Percentiles rank a stretch among this genome's conserved stretches.
Evolutionary conservation across 1,140 invertebrate genomes (phyloP).

Genomic region (Temnothorax curvispinosus): DNA sequence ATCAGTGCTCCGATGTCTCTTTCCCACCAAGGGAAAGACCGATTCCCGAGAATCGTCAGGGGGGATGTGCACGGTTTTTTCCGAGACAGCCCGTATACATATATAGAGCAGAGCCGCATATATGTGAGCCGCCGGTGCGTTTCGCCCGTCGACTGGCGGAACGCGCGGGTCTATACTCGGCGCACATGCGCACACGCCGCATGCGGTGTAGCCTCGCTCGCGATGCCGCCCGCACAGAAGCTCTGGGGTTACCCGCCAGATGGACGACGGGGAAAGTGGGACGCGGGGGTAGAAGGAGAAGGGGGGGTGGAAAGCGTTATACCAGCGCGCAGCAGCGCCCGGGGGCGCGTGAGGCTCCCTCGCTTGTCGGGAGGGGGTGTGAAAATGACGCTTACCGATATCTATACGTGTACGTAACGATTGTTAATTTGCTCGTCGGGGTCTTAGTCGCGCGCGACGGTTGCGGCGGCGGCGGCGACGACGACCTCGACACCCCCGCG

Average conservation of each 20-base stretch:
- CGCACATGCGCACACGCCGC: slow-evolving; percentile 66
- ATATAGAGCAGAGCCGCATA: slow-evolving; percentile 53
- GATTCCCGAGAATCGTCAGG: too few species aligned
- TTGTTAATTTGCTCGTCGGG: slow-evolving; percentile 44
- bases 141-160: slow-evolving; percentile 64
- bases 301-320: neutral
- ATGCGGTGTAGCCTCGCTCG: slow-evolving; percentile 34
- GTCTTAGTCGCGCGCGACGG: neutral
- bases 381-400: slow-evolving; percentile 56
- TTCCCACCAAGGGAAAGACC: neutral
- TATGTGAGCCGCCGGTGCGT: slow-evolving; percentile 42
- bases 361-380: neutral
- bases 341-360: neutral
- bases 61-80: neutral
- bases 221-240: slow-evolving; percentile 34
- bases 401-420: slow-evolving; percentile 43
- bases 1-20: neutral
- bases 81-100: slow-evolving; percentile 19
- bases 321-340: slow-evolving; percentile 17
- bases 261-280: neutral
- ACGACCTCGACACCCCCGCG: neutral
- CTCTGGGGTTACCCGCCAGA: slow-evolving; percentile 25
- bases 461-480: neutral
- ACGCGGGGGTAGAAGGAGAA: neutral
- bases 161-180: slow-evolving; percentile 75